Evolutionary conservation across 2,113 vertebrate genomes (phyloP), one percentile per base, ranked within the genome.

Genomic region (Dascyllus trimaculatus): DNA sequence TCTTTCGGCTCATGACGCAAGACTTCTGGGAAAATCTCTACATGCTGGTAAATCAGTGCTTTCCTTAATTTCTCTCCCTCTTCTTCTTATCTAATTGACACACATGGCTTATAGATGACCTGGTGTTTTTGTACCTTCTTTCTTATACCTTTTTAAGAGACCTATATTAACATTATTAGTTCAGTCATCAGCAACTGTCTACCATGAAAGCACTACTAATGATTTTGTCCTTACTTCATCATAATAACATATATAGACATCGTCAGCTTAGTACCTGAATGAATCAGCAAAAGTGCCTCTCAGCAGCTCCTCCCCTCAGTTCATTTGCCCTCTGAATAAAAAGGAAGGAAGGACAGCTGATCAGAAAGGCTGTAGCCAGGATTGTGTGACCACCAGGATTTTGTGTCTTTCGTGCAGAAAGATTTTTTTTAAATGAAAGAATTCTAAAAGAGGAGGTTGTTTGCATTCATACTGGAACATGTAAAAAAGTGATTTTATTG

Each of bases 1-100:
- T 99, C 0, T 99, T 99, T 92, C 96, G 98, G 71, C 97, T 99
- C 90, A 99, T 99, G 98, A 99, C 98, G 85, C 98, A 99, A 93
- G 98, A 99, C 89, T 99, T 96, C 25, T 99, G 98, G 98, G 98
- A 99, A 82, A 99, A 98, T 92, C 93, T 99, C 51, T 99, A 99
- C 90, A 97, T 98, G 38, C 90, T 98, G 94, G 98, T 99, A 89
- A 96, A 92, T 84, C 13, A 48, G 1, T 24, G 10, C 25, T 56
- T 29, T 0, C 0, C 14, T 59, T 0, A 1, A n/a, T 62, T 53
- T 0, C 3, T 54, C 8, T 52, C 15, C 51, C 0, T 25, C 25
- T 10, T 22, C 46, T 40, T 7, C 2, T 32, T 18, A 5, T 18
- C 29, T 65, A 19, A 48, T 46, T 45, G 18, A 29, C 9, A 18